A percentile compares a stretch with the other conserved stretches of the same genome.
Evolutionary conservation across 23 tunicate species (phyloP).

Genomic region (Styela clava): DNA sequence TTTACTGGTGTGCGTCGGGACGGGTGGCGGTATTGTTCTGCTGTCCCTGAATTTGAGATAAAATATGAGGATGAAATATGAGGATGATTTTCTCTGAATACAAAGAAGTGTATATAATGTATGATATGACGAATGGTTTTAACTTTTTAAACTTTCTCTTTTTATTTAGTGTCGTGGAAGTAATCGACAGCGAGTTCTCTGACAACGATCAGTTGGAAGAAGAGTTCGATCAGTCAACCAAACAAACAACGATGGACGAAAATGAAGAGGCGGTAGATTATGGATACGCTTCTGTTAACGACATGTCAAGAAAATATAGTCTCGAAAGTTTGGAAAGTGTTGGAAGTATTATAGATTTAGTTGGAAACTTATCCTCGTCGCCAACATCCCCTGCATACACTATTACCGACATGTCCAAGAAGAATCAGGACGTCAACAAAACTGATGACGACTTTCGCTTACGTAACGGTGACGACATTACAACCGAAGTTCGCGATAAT

Average conservation of each 20-base stretch:
- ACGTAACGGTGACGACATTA: not conserved
- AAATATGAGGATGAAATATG: no score
- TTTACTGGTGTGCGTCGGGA: no score
- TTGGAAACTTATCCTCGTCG: constrained; percentile 47
- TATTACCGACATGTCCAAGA: not conserved
- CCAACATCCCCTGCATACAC: constrained; percentile 14
- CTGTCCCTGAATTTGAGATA: no score
- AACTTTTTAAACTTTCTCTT: not conserved
- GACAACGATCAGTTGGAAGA: no score
- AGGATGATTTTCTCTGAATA: no score
- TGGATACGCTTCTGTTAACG: constrained; percentile 23
- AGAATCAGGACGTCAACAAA: not conserved
- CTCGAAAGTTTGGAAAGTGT: constrained; percentile 15
- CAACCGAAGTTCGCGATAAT: no score
- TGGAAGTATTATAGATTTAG: constrained; percentile 81
- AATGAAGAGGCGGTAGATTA: constrained; percentile 16
- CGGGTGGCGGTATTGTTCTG: no score
- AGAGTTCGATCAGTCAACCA: not conserved
- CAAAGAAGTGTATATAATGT: no score
- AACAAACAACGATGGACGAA: not conserved
- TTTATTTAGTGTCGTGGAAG: constrained; percentile 21
- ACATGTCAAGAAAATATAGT: constrained; percentile 21
- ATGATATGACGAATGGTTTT: no score
- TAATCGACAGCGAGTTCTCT: not conserved
- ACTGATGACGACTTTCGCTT: no score